phyloP scores from a whole-genome alignment of 23 tunicate species.

The Ascidia mentula region DNA sequence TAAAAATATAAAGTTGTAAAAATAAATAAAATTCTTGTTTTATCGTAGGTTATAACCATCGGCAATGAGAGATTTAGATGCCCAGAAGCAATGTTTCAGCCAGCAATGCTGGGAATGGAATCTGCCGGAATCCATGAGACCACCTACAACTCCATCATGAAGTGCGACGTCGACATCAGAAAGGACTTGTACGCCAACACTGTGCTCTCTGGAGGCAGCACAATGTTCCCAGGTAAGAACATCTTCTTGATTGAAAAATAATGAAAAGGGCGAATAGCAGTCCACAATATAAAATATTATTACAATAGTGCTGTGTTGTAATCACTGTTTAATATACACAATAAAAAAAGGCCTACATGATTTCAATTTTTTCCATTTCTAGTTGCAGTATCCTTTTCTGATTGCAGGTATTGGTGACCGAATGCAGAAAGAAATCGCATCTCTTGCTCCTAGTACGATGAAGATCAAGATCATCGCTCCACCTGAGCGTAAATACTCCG shows the following conservation, averaged over 20 bases:
- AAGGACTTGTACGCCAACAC: conserved; percentile 86
- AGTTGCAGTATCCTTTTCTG: background rate
- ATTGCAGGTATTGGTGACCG: conserved; percentile 63
- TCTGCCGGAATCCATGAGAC: conserved; percentile 91
- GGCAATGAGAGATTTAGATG: conserved; percentile 98
- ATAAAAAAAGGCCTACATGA: no score
- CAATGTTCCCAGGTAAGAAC: conserved; percentile 81
- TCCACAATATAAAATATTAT: no score
- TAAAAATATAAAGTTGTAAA: background rate
- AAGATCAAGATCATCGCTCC: conserved; percentile 91
- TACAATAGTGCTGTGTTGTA: no score
- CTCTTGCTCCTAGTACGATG: conserved; percentile 82
- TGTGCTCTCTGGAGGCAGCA: conserved; percentile 87
- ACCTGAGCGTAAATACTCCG: conserved; percentile 98
- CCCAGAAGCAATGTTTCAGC: conserved; percentile 98
- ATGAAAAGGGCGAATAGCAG: no score
- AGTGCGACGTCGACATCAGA: conserved; percentile 89
- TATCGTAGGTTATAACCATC: conserved; percentile 80
- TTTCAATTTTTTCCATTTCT: no score
- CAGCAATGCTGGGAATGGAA: conserved; percentile 86
- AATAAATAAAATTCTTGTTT: background rate
- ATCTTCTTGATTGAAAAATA: background rate
- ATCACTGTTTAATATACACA: no score
- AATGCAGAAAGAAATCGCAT: conserved; percentile 75
- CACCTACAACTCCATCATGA: conserved; percentile 94